Percentiles rank a stretch among this genome's conserved stretches.
These are phyloP conservation scores for Actinopyga echinites DNA, from an alignment of 53 echinoderm and acorn worm genomes.

Conservation along the genomic window DNA sequence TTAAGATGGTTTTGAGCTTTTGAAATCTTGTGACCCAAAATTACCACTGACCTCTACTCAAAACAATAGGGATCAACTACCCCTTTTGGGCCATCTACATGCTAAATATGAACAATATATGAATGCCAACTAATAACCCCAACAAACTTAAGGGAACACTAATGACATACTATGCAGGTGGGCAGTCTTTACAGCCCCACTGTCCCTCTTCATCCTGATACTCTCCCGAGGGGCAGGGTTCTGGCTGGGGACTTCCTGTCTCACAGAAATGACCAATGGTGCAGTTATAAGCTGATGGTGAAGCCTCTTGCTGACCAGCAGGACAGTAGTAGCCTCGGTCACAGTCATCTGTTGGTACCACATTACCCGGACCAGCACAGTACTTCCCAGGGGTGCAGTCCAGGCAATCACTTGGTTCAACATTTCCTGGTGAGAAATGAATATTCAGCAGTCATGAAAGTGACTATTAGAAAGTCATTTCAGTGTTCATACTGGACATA, in stretches of 20 bases:
- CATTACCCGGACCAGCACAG: constrained; percentile 77
- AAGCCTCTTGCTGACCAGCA: constrained; percentile 76
- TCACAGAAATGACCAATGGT: constrained; percentile 94
- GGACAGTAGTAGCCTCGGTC: constrained; percentile 96
- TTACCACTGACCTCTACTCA: too few relatives aligned
- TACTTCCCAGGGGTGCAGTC: constrained; percentile 88
- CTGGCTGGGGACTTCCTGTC: constrained; percentile 70
- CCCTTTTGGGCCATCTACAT: too few relatives aligned
- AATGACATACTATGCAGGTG: constrained; percentile 69
- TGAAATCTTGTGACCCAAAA: too few relatives aligned
- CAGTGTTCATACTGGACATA: too few relatives aligned
- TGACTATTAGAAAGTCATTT: too few relatives aligned
- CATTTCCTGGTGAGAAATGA: constrained; percentile 61
- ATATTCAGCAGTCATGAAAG: background rate
- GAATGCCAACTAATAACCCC: too few relatives aligned
- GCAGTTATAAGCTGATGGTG: constrained; percentile 87
- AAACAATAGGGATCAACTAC: too few relatives aligned
- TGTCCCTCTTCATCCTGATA: constrained; percentile 89
- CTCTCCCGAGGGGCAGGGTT: constrained; percentile 78
- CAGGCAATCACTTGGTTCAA: constrained; percentile 74
- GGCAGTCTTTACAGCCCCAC: constrained; percentile 78
- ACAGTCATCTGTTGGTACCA: constrained; percentile 75
- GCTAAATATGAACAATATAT: too few relatives aligned
- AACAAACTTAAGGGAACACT: too few relatives aligned
- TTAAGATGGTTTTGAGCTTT: too few relatives aligned